Conservation (phyloP, 1,140 invertebrate genomes). For the Scaptomyza montana region DNA sequence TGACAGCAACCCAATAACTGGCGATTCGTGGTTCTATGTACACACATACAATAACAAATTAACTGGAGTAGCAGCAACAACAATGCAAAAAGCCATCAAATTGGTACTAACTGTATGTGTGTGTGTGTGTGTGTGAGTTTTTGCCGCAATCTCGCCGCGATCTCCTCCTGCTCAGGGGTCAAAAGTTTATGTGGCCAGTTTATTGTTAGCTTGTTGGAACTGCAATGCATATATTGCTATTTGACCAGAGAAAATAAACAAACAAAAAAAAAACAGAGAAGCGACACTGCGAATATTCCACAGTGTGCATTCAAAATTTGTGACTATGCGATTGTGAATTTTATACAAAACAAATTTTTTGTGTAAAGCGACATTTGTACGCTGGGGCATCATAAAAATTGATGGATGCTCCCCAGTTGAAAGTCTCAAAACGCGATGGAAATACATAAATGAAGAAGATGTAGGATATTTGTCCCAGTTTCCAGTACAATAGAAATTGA, state of each 20-base stretch:
- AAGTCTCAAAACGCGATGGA: slow-evolving; percentile 2
- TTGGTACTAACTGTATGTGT: slow-evolving; percentile 63
- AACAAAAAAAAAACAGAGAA: background rate
- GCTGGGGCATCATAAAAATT: slow-evolving; percentile 77
- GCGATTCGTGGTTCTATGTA: slow-evolving; percentile 46
- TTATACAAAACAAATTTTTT: background rate
- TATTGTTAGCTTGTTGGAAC: slow-evolving; percentile 29
- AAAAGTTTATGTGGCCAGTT: slow-evolving; percentile 21
- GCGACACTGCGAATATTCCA: slow-evolving; percentile 18
- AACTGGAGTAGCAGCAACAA: slow-evolving; percentile 75
- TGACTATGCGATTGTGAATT: slow-evolving; percentile 37
- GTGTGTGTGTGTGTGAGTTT: slow-evolving; percentile 14
- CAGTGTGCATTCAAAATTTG: slow-evolving; percentile 54
- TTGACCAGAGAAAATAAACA: slow-evolving; percentile 48
- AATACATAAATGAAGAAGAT: slow-evolving; percentile 11
- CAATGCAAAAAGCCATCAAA: slow-evolving; percentile 76
- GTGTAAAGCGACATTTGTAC: slow-evolving; percentile 33
- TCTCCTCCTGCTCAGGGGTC: slow-evolving; percentile 24
- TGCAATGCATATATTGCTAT: slow-evolving; percentile 57
- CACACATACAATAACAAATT: slow-evolving; percentile 68
- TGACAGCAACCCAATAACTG: slow-evolving; percentile 15
- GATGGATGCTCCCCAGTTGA: slow-evolving; percentile 56
- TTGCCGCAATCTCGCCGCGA: slow-evolving; percentile 47
- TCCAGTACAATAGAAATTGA: slow-evolving; percentile 57
- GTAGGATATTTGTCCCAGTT: slow-evolving; percentile 19